Base-by-base conservation (phyloP, 2,113 vertebrate genomes). In the Sinocyclocheilus grahami region DNA sequence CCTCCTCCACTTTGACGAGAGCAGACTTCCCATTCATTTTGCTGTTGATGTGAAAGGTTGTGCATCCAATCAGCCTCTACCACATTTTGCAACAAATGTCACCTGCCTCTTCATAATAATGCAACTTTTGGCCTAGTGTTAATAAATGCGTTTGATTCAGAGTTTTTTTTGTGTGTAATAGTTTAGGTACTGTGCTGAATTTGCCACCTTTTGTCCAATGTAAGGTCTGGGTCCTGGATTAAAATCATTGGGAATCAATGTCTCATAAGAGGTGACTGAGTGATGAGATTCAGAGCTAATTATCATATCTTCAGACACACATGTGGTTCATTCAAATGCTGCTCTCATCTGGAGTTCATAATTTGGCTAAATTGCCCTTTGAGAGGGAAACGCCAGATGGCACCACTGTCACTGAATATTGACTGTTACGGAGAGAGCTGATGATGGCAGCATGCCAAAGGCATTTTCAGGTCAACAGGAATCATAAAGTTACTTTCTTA, bases 281-380 rank as follows among this genome's bases (percentile, higher is more conserved):
- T 16, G n/a, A 48, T 76, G 30, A 33, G 30, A 33, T 33, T 51
- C 46, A 76, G 42, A 51, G 12, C n/a, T 76, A 27, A 76, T 27
- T 51, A 24, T 24, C 46, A 14, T 33, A 78, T 53, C 76, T 33
- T 30, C 27, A 30, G 11, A 20, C 48, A 33, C 76, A 30, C 4
- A 7, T 55, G 75, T 30, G 27, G 75, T 33, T 78, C 24, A 78
- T 76, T 76, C n/a, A 76, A 48, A 76, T 76, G 12, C 72, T 76
- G 72, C 48, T 53, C 48, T 78, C 75, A 55, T 78, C 48, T 78
- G 24, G 16, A 78, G 16, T 33, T 78, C 24, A 30, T 55, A 11
- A 55, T 78, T 78, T 20, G 51, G n/a, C 76, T 78, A 55, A 78
- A 78, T 55, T 78, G 16, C 76, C 48, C 65, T 10, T 55, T 55